phyloP scores from a whole-genome alignment of 2,113 vertebrate species.

The Camarhynchus parvulus region DNA sequence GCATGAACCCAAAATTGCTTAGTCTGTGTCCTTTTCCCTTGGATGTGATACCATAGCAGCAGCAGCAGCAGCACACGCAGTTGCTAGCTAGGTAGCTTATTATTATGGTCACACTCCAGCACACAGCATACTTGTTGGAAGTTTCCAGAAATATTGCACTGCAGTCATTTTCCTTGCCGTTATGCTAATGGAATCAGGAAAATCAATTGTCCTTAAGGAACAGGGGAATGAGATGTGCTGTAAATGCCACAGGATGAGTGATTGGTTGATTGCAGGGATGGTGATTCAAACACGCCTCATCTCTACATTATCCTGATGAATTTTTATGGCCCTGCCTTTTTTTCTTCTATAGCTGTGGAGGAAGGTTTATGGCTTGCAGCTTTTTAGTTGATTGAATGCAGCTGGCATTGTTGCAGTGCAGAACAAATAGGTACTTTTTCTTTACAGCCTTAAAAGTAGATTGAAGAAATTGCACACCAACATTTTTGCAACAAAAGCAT shows the following conservation, averaged over 20 bases:
- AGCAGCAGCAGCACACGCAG: constrained; percentile 67
- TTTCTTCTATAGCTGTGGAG: constrained; percentile 80
- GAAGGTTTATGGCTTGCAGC: constrained; percentile 89
- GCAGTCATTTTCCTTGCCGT: constrained; percentile 86
- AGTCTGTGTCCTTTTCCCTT: constrained; percentile 67
- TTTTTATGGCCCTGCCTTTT: constrained; percentile 85
- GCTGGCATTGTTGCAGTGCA: constrained; percentile 86
- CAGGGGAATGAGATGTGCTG: constrained; percentile 90
- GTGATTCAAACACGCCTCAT: constrained; percentile 84
- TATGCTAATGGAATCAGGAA: constrained; percentile 94
- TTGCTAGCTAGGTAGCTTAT: constrained; percentile 79
- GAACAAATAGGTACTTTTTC: constrained; percentile 87
- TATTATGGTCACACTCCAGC: constrained; percentile 82
- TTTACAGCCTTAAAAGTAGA: constrained; percentile 82
- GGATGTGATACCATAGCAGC: constrained; percentile 59
- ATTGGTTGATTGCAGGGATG: constrained; percentile 87
- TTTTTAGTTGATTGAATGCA: constrained; percentile 89
- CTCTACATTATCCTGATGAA: constrained; percentile 90
- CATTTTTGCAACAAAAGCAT: constrained; percentile 80
- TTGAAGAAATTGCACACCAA: constrained; percentile 78
- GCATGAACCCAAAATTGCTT: constrained; percentile 68
- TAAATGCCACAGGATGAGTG: constrained; percentile 93
- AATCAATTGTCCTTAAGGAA: constrained; percentile 96
- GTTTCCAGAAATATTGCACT: constrained; percentile 90
- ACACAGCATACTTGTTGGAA: constrained; percentile 85